Conservation (phyloP, 2,888 invertebrate species). For the Lobophora halterata region DNA sequence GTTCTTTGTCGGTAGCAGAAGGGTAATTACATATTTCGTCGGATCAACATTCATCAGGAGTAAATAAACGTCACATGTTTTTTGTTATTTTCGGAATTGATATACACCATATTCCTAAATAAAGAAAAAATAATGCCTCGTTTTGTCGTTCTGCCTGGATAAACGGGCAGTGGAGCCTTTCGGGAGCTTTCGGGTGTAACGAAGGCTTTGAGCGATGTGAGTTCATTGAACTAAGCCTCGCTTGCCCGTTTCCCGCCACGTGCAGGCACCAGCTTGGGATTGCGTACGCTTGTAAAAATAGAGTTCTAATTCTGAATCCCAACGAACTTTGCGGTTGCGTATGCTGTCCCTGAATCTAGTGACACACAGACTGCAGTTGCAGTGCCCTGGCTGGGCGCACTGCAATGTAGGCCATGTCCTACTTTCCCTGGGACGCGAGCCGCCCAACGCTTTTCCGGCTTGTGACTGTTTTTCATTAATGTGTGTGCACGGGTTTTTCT, state of each 20-base stretch:
- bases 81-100: no score
- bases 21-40: no score
- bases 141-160: conserved; percentile 15
- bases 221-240: conserved; percentile 21
- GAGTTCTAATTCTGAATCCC: no score
- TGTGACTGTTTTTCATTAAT: no score
- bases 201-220: conserved; percentile 17
- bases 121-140: conserved; percentile 12
- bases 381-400: no score
- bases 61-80: conserved; percentile 3
- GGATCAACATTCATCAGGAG: conserved; percentile 3
- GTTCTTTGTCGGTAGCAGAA: no score
- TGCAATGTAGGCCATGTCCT: conserved; percentile 23
- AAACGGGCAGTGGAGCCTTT: conserved; percentile 9
- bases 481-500: no score
- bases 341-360: no score
- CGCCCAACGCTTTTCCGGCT: conserved; percentile 14
- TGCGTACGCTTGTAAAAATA: no score
- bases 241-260: conserved; percentile 13
- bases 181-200: conserved; percentile 17
- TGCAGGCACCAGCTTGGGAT: no score
- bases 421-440: conserved; percentile 14
- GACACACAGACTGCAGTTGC: no score
- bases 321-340: no score
- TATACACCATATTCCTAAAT: conserved; percentile 5